Evolutionary conservation across 2,797 vertebrate genomes (phyloP).

Genomic region (Typhlichthys eigenmanni): DNA sequence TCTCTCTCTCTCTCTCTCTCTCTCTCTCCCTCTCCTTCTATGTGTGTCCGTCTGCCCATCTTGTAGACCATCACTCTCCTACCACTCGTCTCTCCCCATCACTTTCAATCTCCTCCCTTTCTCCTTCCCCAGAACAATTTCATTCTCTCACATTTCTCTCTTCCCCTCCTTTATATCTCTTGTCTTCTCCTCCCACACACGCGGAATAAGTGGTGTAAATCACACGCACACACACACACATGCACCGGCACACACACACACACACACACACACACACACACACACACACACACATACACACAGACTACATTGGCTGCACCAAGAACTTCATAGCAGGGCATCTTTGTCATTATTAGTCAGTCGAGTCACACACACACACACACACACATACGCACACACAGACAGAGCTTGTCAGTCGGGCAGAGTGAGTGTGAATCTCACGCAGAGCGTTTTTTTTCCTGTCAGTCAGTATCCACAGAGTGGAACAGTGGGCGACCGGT

Average conservation of each 20-base stretch:
- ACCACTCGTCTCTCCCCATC: slow-evolving; percentile 30
- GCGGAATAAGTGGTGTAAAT: slow-evolving; percentile 45
- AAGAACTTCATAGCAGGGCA: slow-evolving; percentile 46
- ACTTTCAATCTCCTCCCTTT: slow-evolving; percentile 42
- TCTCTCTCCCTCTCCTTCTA: slow-evolving; percentile 20
- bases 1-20: slow-evolving; percentile 21
- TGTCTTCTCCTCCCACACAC: slow-evolving; percentile 21
- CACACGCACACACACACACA: slow-evolving; percentile 1
- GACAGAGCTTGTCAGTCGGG: slow-evolving; percentile 32
- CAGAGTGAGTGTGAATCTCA: slow-evolving; percentile 32
- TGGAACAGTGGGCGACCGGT: slow-evolving; percentile 45
- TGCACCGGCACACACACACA: too few relatives aligned
- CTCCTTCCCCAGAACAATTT: slow-evolving; percentile 3
- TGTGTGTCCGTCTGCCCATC: slow-evolving; percentile 33
- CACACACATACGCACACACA: slow-evolving; percentile 11
- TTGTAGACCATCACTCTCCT: slow-evolving; percentile 8
- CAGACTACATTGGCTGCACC: slow-evolving; percentile 39
- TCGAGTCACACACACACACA: slow-evolving; percentile 36
- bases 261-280: slow-evolving; percentile 2
- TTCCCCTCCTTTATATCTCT: slow-evolving; percentile 16
- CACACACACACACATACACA: slow-evolving; percentile 8
- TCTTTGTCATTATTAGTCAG: slow-evolving; percentile 46
- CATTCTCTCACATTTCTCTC: slow-evolving; percentile 21
- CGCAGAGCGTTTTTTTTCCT: slow-evolving; percentile 39
- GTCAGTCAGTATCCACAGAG: slow-evolving; percentile 50